Evolutionary conservation across 2,888 invertebrate genomes (phyloP).

Genomic region (Zelleria hepariella): DNA sequence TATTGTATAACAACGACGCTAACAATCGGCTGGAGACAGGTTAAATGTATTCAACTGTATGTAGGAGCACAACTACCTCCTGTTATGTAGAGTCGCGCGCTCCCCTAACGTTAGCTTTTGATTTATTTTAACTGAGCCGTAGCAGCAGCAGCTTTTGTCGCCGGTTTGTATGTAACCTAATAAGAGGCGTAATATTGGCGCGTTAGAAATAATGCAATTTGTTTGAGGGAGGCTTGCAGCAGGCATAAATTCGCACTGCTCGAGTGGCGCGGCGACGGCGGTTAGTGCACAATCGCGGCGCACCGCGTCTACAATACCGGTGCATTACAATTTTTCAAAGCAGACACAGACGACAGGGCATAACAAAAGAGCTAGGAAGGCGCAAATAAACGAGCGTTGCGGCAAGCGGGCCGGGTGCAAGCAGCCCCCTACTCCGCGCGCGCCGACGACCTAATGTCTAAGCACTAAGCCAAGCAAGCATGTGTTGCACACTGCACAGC

Average conservation of each 20-base stretch:
- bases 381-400: conserved; percentile 65
- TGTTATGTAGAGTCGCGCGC: background rate
- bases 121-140: background rate
- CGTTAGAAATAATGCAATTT: background rate
- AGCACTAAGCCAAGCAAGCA: background rate
- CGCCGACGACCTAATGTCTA: conserved; percentile 9
- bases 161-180: background rate
- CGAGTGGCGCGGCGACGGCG: conserved; percentile 17
- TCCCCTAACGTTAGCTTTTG: background rate
- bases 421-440: conserved; percentile 15
- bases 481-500: background rate
- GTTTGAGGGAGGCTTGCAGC: background rate
- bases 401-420: conserved; percentile 37
- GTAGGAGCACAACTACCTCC: background rate
- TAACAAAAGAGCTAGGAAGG: conserved; percentile 67
- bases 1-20: background rate
- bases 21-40: background rate
- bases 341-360: conserved; percentile 62
- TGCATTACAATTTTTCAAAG: conserved; percentile 69
- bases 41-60: background rate
- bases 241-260: conserved; percentile 30
- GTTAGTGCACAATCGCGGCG: conserved; percentile 48
- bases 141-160: background rate
- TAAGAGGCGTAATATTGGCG: background rate
- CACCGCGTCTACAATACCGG: conserved; percentile 55